Evolutionary conservation across 2,888 invertebrate species (phyloP).

Genomic region (Pseudolycoriella hygida): DNA sequence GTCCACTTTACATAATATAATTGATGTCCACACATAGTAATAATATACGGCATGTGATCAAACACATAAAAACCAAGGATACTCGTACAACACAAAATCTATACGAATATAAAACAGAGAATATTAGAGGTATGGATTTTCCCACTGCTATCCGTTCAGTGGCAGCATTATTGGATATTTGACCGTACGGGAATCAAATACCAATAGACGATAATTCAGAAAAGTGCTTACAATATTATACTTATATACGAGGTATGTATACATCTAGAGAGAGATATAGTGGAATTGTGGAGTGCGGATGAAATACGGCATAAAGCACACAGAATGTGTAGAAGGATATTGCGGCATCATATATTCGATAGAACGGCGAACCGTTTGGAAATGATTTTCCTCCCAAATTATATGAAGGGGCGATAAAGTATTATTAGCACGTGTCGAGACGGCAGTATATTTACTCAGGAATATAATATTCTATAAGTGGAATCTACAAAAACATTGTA

Average conservation of each 20-base stretch:
- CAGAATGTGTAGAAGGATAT: neutral
- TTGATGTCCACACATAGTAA: too few relatives aligned
- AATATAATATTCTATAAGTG: neutral
- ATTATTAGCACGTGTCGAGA: conserved; percentile 4
- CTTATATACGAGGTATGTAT: neutral
- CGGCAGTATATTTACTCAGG: neutral
- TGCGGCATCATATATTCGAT: neutral
- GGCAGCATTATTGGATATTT: conserved; percentile 3
- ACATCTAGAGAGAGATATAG: neutral
- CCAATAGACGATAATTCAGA: conserved; percentile 4
- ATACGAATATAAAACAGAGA: neutral
- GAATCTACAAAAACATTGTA: neutral
- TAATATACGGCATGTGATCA: too few relatives aligned
- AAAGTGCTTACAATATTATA: conserved; percentile 1
- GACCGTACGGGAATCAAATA: conserved; percentile 4
- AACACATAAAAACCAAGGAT: too few relatives aligned
- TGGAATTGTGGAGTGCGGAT: neutral
- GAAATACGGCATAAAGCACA: neutral
- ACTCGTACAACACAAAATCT: too few relatives aligned
- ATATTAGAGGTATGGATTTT: neutral
- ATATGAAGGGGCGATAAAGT: neutral
- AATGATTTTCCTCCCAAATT: conserved; percentile 2
- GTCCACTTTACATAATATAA: too few relatives aligned
- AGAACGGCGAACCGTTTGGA: neutral
- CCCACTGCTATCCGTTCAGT: conserved; percentile 1